phyloP scores from a whole-genome alignment of 2,113 vertebrate species.

The Pterophyllum scalare region DNA sequence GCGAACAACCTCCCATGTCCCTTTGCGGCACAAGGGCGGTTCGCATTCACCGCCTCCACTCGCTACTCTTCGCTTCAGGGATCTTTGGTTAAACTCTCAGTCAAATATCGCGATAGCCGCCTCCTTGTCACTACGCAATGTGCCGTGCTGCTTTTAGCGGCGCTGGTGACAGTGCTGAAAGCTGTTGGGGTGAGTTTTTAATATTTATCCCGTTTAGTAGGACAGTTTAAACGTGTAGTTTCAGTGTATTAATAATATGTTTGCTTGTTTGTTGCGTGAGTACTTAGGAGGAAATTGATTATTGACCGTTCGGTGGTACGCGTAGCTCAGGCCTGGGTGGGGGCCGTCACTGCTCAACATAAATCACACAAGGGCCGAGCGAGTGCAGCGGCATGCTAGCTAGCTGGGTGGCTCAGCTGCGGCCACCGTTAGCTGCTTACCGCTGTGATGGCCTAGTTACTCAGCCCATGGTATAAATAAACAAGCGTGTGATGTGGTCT shows the following conservation, averaged over 20 bases:
- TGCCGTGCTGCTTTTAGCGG: conserved; percentile 99
- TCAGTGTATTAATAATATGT: accelerated
- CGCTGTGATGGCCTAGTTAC: conserved; percentile 14
- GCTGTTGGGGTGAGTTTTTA: conserved; percentile 97
- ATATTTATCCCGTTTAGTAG: neutral
- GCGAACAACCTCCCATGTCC: neutral
- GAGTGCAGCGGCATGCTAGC: conserved; percentile 35
- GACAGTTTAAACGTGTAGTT: neutral
- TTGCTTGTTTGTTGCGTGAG: accelerated
- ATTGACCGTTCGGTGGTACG: neutral
- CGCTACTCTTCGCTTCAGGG: conserved; percentile 9
- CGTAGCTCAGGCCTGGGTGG: conserved; percentile 73
- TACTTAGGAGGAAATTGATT: neutral
- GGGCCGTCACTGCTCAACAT: conserved; percentile 61
- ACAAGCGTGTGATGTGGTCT: neutral
- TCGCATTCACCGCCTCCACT: neutral
- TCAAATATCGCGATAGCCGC: conserved; percentile 88
- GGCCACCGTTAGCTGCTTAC: conserved; percentile 42
- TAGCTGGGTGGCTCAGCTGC: neutral
- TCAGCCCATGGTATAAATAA: neutral
- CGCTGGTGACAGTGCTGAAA: conserved; percentile 99
- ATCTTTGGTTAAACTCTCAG: conserved; percentile 39
- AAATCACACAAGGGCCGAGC: conserved; percentile 62
- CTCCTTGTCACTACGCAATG: conserved; percentile 94
- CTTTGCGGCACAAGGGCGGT: neutral